A percentile compares a stretch with the other conserved stretches of the same genome.
These are phyloP conservation scores for Argyrosomus regius DNA, from an alignment of 2,797 vertebrate species.

Conservation along the genomic window DNA sequence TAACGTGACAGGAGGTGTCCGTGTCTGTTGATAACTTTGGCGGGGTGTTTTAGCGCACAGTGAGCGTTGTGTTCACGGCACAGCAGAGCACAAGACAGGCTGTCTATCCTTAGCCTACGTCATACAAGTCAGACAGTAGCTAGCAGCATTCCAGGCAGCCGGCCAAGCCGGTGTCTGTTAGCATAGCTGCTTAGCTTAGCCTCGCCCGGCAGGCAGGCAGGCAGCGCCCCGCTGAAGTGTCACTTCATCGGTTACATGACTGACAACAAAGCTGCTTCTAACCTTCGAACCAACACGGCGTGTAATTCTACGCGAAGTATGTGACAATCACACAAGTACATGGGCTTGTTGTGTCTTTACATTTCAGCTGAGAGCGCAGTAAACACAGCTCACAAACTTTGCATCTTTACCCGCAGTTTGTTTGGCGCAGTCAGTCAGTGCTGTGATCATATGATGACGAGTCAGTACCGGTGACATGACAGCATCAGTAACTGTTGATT, in stretches of 20 bases:
- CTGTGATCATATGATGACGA: not conserved
- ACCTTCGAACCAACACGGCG: not conserved
- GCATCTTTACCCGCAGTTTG: not conserved
- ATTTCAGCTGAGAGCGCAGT: not conserved
- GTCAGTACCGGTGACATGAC: too few relatives aligned
- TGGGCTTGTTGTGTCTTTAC: not conserved
- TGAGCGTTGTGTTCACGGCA: not conserved
- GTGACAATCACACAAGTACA: not conserved
- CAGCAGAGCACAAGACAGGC: not conserved
- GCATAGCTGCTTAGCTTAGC: conserved; percentile 25
- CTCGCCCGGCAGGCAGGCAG: not conserved
- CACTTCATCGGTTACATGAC: not conserved
- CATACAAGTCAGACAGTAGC: not conserved
- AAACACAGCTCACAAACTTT: not conserved
- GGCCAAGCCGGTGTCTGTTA: conserved; percentile 26
- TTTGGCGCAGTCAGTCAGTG: not conserved
- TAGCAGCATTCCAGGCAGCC: conserved; percentile 18
- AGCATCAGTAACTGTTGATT: not conserved
- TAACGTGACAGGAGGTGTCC: not conserved
- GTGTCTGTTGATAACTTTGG: not conserved
- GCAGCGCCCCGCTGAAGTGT: not conserved
- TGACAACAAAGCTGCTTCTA: not conserved
- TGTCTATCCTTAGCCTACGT: conserved; percentile 16
- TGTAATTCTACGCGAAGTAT: not conserved
- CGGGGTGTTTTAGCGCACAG: fast-evolving